Percentiles rank a stretch among this genome's conserved stretches.
Evolutionary conservation across 92 coral and sea anemone species (phyloP).

Genomic region (Zoanthus solanderi): DNA sequence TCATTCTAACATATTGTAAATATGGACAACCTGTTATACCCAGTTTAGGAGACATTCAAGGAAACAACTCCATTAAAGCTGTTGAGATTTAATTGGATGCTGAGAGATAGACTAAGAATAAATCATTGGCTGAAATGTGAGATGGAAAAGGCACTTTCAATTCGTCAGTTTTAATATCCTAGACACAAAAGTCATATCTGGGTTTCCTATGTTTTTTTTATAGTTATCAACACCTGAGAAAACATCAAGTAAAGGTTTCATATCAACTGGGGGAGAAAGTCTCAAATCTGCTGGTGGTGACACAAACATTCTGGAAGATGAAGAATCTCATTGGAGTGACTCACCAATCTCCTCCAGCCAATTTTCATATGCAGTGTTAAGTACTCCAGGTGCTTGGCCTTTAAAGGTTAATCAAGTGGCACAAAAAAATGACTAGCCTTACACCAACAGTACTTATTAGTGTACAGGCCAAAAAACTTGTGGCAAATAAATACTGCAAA

Average conservation of each 20-base stretch:
- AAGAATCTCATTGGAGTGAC: slow-evolving; percentile 47
- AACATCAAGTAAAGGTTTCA: slow-evolving; percentile 57
- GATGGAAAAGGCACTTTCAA: slow-evolving; percentile 15
- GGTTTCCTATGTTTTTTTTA: slow-evolving; percentile 34
- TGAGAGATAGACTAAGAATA: slow-evolving; percentile 23
- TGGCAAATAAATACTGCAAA: slow-evolving; percentile 47
- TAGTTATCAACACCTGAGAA: slow-evolving; percentile 47
- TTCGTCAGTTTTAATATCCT: not conserved
- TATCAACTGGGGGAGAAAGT: slow-evolving; percentile 36
- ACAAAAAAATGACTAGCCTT: slow-evolving; percentile 55
- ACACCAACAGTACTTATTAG: slow-evolving; percentile 49
- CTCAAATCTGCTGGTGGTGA: slow-evolving; percentile 61
- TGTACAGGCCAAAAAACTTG: slow-evolving; percentile 52
- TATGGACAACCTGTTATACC: slow-evolving; percentile 7
- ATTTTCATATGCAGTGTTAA: slow-evolving; percentile 22
- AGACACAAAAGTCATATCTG: slow-evolving; percentile 44
- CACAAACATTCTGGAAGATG: slow-evolving; percentile 57
- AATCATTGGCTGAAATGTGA: slow-evolving; percentile 16
- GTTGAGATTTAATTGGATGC: slow-evolving; percentile 31
- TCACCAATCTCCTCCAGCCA: slow-evolving; percentile 49
- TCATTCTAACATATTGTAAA: slow-evolving; percentile 2
- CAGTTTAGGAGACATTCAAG: slow-evolving; percentile 8
- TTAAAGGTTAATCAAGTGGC: slow-evolving; percentile 50
- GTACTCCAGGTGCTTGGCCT: slow-evolving; percentile 36
- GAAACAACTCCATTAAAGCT: slow-evolving; percentile 14